Base-by-base conservation (phyloP, 2,797 vertebrate species). In the Pangasius macronema region DNA sequence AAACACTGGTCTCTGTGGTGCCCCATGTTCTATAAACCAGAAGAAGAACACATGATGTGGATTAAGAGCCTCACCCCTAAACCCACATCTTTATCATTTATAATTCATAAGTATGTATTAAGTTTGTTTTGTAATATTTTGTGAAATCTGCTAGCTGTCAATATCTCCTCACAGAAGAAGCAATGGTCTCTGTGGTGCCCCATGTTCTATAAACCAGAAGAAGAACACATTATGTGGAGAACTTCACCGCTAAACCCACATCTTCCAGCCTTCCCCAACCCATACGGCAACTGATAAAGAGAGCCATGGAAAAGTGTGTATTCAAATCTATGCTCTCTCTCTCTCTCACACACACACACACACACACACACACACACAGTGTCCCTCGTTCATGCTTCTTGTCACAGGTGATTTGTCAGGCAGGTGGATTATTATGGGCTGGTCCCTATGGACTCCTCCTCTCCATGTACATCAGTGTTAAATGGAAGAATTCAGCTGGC, bases 351-450 rank as follows among this genome's bases (percentile, higher is more conserved):
- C 5, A 42, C 39, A 46, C 42, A 46, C 46, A 9, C 46, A 46
- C 46, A 46, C 7, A 46, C 8, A 46, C 1, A 46, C 46, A 46
- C 7, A 46, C 8, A 46, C 63, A 46, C 67, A 33, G n/a, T 76
- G 89, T 95, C 90, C 93, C 93, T 90, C 92, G 91, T 61, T 87
- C 91, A 90, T 93, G 93, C 91, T 93, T 91, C 89, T 90, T 95
- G 95, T 96, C 95, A 95, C 93, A 93, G 93, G 93, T 95, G 93
- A 96, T 96, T 94, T 92, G 93, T 95, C 94, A 95, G 93, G 93
- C 92, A 94, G 95, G 93, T 94, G 92, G 93, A 94, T 94, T 95
- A 95, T 95, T 94, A 96, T 93, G 93, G 93, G 92, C 90, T 82
- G 82, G 92, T 92, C 92, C 94, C 94, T 68, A 85, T 91, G 92